Evolutionary conservation across 2,888 invertebrate species (phyloP), one percentile per base, ranked within the genome.

Genomic region (Phortica okadai): DNA sequence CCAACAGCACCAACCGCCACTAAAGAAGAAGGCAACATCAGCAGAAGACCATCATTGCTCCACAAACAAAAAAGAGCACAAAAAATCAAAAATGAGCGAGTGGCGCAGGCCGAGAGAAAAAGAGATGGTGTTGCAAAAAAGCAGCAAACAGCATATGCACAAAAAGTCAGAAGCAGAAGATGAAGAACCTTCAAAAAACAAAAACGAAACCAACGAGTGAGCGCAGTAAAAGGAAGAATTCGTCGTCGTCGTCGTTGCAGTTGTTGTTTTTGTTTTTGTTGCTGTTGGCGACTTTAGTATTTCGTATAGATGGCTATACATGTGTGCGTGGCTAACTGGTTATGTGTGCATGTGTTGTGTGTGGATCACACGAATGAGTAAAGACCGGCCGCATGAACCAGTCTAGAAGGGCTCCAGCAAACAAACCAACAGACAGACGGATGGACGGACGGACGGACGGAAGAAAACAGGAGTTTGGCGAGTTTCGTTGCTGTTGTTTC

Each of bases 151-250:
- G 50, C 50, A 50, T 14, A 50, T 50, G 14, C 50, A 50, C 11
- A 66, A 42, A 66, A 58, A 62, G 16, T 14, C 7, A 41, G 2
- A 54, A 33, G 41, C 21, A 67, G 16, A 25, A 50, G 54, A 56
- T 77, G 78, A 76, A 81, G 74, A 75, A 69, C 74, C 72, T 78
- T 67, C 76, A 74, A 74, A 76, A 80, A 80, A 78, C 42, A n/a
- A 58, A 42, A 42, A 59, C 42, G 42, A 56, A 2, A 33, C n/a
- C 41, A 73, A 14, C 56, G 54, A 58, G 41, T 42, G 42, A 33
- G 59, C 45, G 58, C 41, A 73, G 82, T 77, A 82, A 81, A 81
- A 66, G 42, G 66, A 11, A 66, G n/a, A 11, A 66, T 11, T 11
- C 10, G 66, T 33, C 11, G 7, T 5, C 21, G 21, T 16, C 4